A percentile compares a stretch with the other conserved stretches of the same genome.
These are phyloP conservation scores for Arvicanthis niloticus DNA, from an alignment of 2,113 vertebrate species.

Conservation along the genomic window DNA sequence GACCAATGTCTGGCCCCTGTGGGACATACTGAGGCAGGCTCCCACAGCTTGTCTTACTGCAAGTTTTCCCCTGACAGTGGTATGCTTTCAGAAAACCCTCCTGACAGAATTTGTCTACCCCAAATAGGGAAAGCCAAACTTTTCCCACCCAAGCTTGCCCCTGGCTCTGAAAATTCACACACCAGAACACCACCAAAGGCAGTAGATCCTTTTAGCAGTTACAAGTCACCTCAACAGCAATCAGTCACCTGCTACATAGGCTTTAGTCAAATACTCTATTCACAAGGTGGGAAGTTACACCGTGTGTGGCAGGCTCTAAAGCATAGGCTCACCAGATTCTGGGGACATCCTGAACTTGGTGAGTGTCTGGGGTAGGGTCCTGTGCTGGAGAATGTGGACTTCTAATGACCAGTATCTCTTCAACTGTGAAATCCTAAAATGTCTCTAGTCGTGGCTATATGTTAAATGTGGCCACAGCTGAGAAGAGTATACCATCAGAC, in stretches of 20 bases:
- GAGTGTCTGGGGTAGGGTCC: too few relatives aligned
- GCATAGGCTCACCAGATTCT: too few relatives aligned
- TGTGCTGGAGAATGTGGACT: background rate
- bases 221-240: too few relatives aligned
- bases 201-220: background rate
- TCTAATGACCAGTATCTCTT: background rate
- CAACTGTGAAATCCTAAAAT: too few relatives aligned
- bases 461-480: fast-evolving
- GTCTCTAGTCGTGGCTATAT: background rate
- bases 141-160: too few relatives aligned
- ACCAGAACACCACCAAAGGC: background rate
- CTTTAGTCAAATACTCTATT: background rate
- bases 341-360: background rate
- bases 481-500: background rate
- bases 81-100: background rate
- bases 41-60: background rate
- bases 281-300: background rate
- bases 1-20: too few relatives aligned
- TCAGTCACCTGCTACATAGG: background rate
- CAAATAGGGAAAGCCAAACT: background rate
- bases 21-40: background rate
- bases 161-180: background rate
- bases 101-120: background rate
- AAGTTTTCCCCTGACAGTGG: background rate
- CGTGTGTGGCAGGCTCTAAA: too few relatives aligned